Percentiles rank a stretch among this genome's conserved stretches.
These are phyloP conservation scores for Trichacis sp. DNA, from an alignment of 2,888 invertebrate species.

Conservation along the genomic window DNA sequence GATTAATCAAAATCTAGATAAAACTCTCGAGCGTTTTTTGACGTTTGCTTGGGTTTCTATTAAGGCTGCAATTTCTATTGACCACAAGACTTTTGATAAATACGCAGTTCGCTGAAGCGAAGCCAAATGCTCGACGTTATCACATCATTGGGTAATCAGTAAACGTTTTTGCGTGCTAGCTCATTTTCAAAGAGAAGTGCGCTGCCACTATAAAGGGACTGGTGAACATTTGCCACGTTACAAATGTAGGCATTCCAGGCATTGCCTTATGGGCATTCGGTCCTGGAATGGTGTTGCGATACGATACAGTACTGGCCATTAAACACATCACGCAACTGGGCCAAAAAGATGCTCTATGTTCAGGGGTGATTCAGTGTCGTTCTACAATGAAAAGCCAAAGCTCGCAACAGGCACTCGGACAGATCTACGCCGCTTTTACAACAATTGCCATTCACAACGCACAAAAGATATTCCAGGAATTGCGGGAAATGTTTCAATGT, in stretches of 20 bases:
- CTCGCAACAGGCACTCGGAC: conserved; percentile 6
- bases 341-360: conserved; percentile 21
- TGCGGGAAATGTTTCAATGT: background rate
- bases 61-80: background rate
- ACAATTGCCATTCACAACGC: conserved; percentile 19
- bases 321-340: conserved; percentile 14
- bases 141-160: background rate
- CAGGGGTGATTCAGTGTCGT: conserved; percentile 19
- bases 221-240: conserved; percentile 3
- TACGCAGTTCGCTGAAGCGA: background rate
- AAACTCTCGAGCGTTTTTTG: too few species aligned
- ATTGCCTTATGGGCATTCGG: conserved; percentile 18
- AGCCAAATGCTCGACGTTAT: background rate
- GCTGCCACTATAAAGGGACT: background rate
- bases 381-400: conserved; percentile 27
- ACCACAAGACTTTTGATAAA: background rate
- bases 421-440: conserved; percentile 24
- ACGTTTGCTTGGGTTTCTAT: too few species aligned
- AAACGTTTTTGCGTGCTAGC: background rate
- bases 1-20: too few species aligned
- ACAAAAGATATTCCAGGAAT: conserved; percentile 10
- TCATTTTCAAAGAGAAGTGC: conserved; percentile 1
- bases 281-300: conserved; percentile 15
- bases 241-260: conserved; percentile 5
- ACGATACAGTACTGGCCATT: conserved; percentile 19